Evolutionary conservation across 2,888 invertebrate species (phyloP).

Genomic region (Merodon equestris): DNA sequence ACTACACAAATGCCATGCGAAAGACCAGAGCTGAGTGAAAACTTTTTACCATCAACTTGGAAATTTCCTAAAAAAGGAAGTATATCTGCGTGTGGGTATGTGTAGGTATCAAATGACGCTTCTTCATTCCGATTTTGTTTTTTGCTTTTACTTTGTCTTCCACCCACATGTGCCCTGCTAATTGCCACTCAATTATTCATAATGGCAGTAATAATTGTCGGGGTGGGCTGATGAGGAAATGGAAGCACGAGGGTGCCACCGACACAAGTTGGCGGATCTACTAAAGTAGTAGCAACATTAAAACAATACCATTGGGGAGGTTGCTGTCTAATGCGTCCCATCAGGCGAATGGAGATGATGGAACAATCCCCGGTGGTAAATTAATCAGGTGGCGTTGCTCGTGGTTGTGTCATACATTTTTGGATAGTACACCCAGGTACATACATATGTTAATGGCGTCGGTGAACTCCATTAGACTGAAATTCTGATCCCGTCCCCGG

Average conservation of each 20-base stretch:
- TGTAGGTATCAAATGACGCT: background rate
- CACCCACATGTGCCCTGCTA: constrained; percentile 60
- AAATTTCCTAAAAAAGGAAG: background rate
- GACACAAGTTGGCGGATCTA: background rate
- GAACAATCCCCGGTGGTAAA: constrained; percentile 62
- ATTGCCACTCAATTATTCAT: constrained; percentile 63
- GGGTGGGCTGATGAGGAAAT: background rate
- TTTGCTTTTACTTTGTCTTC: constrained; percentile 31
- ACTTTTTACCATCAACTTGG: constrained; percentile 36
- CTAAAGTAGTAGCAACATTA: constrained; percentile 47
- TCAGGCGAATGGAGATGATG: constrained; percentile 47
- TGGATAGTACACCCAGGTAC: constrained; percentile 10
- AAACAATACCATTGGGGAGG: constrained; percentile 43
- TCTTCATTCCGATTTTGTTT: too few relatives aligned
- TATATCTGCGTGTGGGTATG: background rate
- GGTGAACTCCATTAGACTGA: constrained; percentile 63
- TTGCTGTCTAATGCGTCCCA: constrained; percentile 51
- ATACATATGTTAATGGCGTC: constrained; percentile 51
- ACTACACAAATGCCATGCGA: background rate
- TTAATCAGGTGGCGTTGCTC: constrained; percentile 45
- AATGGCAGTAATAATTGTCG: constrained; percentile 31
- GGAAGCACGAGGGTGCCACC: too few relatives aligned
- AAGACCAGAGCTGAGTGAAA: constrained; percentile 15
- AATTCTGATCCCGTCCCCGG: constrained; percentile 47
- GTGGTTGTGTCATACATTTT: too few relatives aligned